phyloP scores from a whole-genome alignment of 2,888 invertebrate species.

The Amiota communis region DNA sequence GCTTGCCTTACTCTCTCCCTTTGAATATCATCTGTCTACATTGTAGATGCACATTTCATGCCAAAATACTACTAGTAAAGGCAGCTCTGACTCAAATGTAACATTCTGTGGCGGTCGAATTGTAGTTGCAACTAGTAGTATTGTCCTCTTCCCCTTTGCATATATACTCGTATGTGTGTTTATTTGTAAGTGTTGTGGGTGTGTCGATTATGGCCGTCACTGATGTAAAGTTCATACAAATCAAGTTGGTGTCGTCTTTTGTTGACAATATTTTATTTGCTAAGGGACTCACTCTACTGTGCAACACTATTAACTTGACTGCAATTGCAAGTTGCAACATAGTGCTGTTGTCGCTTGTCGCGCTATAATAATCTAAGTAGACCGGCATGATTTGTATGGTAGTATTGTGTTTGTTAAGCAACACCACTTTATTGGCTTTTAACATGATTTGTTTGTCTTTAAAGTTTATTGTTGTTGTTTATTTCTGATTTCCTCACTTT shows the following conservation, averaged over 20 bases:
- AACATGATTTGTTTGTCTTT: background rate
- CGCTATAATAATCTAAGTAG: no score
- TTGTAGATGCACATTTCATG: no score
- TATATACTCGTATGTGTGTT: slow-evolving; percentile 3
- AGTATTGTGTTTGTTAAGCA: background rate
- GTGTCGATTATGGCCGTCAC: slow-evolving; percentile 16
- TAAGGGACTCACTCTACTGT: background rate
- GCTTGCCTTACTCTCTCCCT: no score
- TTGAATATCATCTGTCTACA: background rate
- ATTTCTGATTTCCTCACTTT: no score
- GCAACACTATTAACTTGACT: no score
- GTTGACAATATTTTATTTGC: slow-evolving; percentile 23
- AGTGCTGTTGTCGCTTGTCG: background rate
- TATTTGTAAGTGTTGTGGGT: slow-evolving; percentile 4
- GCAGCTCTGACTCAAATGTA: no score
- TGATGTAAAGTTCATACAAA: slow-evolving; percentile 15
- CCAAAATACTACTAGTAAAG: no score
- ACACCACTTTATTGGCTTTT: background rate
- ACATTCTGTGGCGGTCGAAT: background rate
- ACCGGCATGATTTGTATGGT: no score
- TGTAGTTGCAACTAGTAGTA: no score
- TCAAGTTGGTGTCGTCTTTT: slow-evolving; percentile 27
- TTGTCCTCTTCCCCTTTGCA: no score
- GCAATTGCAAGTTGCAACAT: background rate
- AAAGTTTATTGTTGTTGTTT: no score